phyloP scores from a whole-genome alignment of 2,888 invertebrate genomes.

The Pharmacophagus antenor region DNA sequence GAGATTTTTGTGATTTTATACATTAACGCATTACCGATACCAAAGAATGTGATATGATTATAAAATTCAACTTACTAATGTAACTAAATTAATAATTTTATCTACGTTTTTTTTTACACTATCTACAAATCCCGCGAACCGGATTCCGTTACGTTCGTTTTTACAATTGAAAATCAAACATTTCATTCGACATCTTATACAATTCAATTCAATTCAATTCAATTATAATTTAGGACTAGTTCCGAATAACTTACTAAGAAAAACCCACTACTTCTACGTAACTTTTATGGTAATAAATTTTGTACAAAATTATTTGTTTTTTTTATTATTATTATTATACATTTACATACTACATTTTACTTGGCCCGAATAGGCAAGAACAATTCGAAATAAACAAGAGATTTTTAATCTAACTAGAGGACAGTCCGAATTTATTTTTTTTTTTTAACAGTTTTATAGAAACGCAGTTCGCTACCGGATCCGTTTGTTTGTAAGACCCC shows the following conservation, averaged over 20 bases:
- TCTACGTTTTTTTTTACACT: conserved; percentile 71
- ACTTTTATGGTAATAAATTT: conserved; percentile 61
- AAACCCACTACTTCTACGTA: conserved; percentile 68
- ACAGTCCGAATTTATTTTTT: conserved; percentile 30
- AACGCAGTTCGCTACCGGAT: conserved; percentile 60
- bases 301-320: conserved; percentile 68
- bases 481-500: conserved; percentile 35
- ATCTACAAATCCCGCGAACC: conserved; percentile 69
- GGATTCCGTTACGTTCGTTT: conserved; percentile 53
- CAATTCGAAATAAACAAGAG: conserved; percentile 15
- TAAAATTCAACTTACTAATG: conserved; percentile 73
- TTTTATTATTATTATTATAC: conserved; percentile 28
- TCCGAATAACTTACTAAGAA: conserved; percentile 76
- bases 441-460: conserved; percentile 64
- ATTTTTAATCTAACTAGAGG: conserved; percentile 36
- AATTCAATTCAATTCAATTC: conserved; percentile 47
- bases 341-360: conserved; percentile 37
- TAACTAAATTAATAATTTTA: conserved; percentile 62
- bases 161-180: conserved; percentile 46
- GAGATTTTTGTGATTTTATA: conserved; percentile 42
- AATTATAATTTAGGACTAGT: conserved; percentile 73
- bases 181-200: conserved; percentile 38
- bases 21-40: conserved; percentile 55
- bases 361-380: conserved; percentile 20
- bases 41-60: conserved; percentile 75